Evolutionary conservation across 2,888 invertebrate genomes (phyloP).

Genomic region (Melinopterus prodromus): DNA sequence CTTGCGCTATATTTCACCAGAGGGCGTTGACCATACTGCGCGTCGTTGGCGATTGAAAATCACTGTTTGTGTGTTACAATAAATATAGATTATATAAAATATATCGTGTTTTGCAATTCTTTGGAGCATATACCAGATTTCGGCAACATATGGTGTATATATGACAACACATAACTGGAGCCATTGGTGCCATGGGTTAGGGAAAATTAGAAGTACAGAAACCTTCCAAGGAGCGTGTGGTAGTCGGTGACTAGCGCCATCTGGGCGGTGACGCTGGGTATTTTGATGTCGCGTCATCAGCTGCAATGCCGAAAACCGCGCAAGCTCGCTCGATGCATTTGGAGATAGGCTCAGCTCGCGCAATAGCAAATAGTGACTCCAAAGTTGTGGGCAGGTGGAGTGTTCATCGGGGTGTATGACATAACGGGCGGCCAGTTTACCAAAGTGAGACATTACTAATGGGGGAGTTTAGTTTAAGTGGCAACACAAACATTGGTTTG

Average conservation of each 20-base stretch:
- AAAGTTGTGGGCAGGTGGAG: constrained; percentile 58
- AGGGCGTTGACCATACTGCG: too few species aligned
- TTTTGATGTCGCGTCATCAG: constrained; percentile 41
- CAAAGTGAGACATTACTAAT: constrained; percentile 58
- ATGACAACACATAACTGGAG: background rate
- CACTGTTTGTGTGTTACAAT: too few species aligned
- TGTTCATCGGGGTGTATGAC: constrained; percentile 51
- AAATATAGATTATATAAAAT: too few species aligned
- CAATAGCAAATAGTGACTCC: constrained; percentile 52
- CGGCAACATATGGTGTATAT: too few species aligned
- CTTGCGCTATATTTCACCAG: too few species aligned
- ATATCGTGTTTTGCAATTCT: too few species aligned
- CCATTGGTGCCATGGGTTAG: background rate
- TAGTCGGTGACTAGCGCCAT: constrained; percentile 16
- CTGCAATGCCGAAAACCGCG: constrained; percentile 43
- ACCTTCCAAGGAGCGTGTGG: background rate
- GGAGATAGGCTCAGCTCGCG: constrained; percentile 42
- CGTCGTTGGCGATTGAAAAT: too few species aligned
- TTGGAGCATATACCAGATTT: too few species aligned
- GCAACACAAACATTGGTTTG: constrained; percentile 60
- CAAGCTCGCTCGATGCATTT: constrained; percentile 46
- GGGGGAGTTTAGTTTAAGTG: constrained; percentile 62
- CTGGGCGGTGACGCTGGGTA: constrained; percentile 23
- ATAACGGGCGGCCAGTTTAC: constrained; percentile 49
- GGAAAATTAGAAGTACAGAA: background rate